These are phyloP conservation scores for Clitarchus hookeri DNA, from an alignment of 2,888 invertebrate species.

Conservation along the genomic window DNA sequence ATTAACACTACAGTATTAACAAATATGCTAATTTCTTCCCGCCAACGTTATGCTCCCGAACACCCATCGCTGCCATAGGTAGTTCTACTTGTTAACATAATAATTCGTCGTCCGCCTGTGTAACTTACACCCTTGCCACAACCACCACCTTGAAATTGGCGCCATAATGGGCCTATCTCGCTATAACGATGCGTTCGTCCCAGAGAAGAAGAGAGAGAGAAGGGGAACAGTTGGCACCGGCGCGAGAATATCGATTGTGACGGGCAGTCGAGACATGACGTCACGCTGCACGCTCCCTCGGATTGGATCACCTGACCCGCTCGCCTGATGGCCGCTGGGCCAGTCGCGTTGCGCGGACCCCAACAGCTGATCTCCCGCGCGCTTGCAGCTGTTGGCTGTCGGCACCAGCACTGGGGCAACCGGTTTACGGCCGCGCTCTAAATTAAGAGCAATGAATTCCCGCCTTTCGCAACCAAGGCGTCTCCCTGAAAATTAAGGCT, in stretches of 20 bases:
- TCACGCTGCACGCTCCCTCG: background rate
- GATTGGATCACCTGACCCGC: conserved; percentile 20
- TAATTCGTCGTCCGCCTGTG: background rate
- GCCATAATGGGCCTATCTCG: background rate
- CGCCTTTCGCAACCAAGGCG: too few species aligned
- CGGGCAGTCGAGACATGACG: conserved; percentile 8
- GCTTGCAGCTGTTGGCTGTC: background rate
- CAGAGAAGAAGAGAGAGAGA: background rate
- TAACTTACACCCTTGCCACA: too few species aligned
- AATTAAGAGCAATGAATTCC: too few species aligned
- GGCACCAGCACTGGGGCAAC: background rate
- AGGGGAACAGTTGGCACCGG: background rate
- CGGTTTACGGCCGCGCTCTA: too few species aligned
- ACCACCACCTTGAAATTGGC: background rate
- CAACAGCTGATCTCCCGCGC: background rate
- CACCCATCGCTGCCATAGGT: background rate
- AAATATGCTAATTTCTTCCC: background rate
- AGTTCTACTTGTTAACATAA: background rate
- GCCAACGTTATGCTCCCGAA: background rate
- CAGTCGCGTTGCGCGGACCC: background rate
- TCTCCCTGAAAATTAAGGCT: too few species aligned
- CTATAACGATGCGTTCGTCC: background rate
- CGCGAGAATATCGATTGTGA: background rate
- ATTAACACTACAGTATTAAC: background rate
- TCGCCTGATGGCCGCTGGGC: conserved; percentile 19